Percentiles rank a stretch among this genome's conserved stretches.
These are phyloP conservation scores for Nomada flava DNA, from an alignment of 2,888 invertebrate genomes.

Conservation along the genomic window DNA sequence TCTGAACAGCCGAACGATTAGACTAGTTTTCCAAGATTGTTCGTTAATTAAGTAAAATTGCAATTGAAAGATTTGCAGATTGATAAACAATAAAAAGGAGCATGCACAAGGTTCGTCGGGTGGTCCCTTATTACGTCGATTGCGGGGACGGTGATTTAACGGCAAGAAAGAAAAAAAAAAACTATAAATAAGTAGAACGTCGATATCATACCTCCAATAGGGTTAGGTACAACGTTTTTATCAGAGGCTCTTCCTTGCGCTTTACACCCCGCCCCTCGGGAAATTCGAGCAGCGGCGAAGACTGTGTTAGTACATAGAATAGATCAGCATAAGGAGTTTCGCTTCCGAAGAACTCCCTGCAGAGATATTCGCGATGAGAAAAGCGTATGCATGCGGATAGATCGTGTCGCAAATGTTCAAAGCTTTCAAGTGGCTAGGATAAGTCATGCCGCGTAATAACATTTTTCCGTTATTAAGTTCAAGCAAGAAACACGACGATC, in stretches of 20 bases:
- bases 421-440: constrained; percentile 34
- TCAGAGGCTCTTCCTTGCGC: constrained; percentile 87
- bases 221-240: constrained; percentile 86
- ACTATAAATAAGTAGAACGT: constrained; percentile 60
- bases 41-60: too few relatives aligned
- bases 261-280: constrained; percentile 87
- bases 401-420: constrained; percentile 47
- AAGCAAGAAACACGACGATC: too few relatives aligned
- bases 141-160: constrained; percentile 29
- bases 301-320: constrained; percentile 88
- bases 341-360: constrained; percentile 92
- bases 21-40: too few relatives aligned
- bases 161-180: constrained; percentile 24
- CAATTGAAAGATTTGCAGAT: neutral
- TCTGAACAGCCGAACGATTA: too few relatives aligned
- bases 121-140: constrained; percentile 8
- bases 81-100: neutral
- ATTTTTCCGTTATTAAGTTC: too few relatives aligned
- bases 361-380: constrained; percentile 15
- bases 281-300: constrained; percentile 88
- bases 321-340: constrained; percentile 93
- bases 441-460: neutral
- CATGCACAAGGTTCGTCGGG: constrained; percentile 11
- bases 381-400: constrained; percentile 8
- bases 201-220: constrained; percentile 85